Evolutionary conservation across 2,797 vertebrate genomes (phyloP).

Genomic region (Lerista edwardsae): DNA sequence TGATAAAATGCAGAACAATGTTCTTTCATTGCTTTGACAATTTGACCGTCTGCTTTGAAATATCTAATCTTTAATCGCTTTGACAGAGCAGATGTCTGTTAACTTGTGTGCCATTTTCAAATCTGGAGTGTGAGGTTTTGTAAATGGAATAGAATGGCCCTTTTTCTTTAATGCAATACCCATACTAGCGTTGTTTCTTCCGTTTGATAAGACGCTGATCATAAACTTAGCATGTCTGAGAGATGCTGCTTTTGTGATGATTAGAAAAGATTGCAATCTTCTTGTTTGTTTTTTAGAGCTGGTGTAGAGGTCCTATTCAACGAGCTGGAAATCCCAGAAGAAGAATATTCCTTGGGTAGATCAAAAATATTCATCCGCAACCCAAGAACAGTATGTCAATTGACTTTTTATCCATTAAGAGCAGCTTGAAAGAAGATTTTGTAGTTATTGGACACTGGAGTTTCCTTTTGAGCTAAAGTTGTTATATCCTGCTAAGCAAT

Average conservation of each 20-base stretch:
- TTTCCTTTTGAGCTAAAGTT: neutral
- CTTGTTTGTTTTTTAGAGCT: conserved; percentile 77
- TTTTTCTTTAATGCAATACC: neutral
- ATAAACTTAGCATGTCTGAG: neutral
- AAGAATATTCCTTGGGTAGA: conserved; percentile 93
- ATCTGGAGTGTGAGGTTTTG: neutral
- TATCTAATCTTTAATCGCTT: neutral
- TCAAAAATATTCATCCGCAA: conserved; percentile 99
- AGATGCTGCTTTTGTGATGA: neutral
- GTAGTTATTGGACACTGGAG: neutral
- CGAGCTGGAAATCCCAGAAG: conserved; percentile 85
- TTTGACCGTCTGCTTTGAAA: neutral
- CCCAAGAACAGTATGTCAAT: conserved; percentile 90
- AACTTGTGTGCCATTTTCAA: neutral
- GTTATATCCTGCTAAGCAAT: neutral
- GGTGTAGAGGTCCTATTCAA: conserved; percentile 93
- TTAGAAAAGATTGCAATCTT: conserved; percentile 46
- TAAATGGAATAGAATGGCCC: neutral
- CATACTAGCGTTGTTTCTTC: neutral
- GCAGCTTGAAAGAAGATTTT: neutral
- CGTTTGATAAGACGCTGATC: neutral
- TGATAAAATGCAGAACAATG: neutral
- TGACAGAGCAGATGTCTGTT: neutral
- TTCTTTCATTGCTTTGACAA: neutral
- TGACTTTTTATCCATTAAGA: conserved; percentile 20